A percentile compares a stretch with the other conserved stretches of the same genome.
Evolutionary conservation across 2,888 invertebrate genomes (phyloP).

Genomic region (Noctua janthina): DNA sequence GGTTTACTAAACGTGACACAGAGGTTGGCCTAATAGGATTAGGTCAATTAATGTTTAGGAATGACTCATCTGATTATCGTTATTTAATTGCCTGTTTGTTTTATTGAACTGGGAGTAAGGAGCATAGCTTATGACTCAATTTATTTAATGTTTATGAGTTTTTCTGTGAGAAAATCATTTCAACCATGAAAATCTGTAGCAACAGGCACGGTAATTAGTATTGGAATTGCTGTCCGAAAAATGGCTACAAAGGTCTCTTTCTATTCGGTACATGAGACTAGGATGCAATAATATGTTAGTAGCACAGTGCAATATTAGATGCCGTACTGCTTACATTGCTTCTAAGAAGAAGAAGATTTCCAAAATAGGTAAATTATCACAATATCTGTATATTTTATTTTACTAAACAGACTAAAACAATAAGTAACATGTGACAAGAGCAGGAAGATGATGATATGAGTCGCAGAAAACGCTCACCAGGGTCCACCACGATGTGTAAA

Average conservation of each 20-base stretch:
- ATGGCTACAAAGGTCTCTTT: neutral
- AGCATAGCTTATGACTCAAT: neutral
- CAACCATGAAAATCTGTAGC: neutral
- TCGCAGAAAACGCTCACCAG: neutral
- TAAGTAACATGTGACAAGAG: neutral
- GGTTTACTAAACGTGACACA: conserved; percentile 62
- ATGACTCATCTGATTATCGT: conserved; percentile 54
- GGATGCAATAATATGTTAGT: neutral
- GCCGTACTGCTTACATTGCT: neutral
- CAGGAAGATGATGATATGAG: neutral
- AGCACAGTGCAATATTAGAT: neutral
- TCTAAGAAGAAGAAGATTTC: neutral
- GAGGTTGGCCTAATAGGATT: conserved; percentile 47
- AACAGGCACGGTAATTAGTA: neutral
- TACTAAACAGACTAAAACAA: too few relatives aligned
- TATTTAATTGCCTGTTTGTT: conserved; percentile 25
- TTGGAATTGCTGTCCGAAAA: neutral
- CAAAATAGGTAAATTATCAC: neutral
- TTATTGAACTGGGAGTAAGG: conserved; percentile 4
- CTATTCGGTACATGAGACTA: neutral
- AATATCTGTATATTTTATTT: neutral
- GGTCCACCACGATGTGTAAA: neutral
- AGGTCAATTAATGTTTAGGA: conserved; percentile 52
- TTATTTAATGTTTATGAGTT: neutral
- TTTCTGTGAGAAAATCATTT: neutral